Evolutionary conservation across 2,888 invertebrate genomes (phyloP).

Genomic region (Phyllotreta cruciferae): DNA sequence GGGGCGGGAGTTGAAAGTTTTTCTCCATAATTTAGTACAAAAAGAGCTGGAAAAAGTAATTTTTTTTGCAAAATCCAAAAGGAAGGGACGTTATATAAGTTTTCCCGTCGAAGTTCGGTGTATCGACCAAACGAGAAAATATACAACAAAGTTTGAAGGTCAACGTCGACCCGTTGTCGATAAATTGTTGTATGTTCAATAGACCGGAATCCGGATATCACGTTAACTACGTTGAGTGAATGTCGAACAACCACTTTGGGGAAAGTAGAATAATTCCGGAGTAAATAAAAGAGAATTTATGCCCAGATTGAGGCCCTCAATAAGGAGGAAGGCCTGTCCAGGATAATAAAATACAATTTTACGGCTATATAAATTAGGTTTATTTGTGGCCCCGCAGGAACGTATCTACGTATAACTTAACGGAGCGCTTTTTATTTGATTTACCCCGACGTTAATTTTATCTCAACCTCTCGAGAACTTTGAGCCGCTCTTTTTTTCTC

Average conservation of each 20-base stretch:
- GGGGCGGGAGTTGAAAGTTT: neutral
- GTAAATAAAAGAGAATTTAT: conserved; percentile 28
- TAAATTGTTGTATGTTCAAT: conserved; percentile 18
- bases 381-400: conserved; percentile 22
- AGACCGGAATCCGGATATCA: conserved; percentile 15
- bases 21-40: no score
- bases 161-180: neutral
- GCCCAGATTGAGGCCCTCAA: conserved; percentile 25
- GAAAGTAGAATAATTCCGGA: conserved; percentile 21
- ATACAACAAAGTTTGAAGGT: conserved; percentile 7
- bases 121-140: neutral
- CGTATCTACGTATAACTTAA: conserved; percentile 13
- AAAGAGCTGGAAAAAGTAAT: no score
- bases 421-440: conserved; percentile 19
- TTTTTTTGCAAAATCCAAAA: no score
- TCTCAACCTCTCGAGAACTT: no score
- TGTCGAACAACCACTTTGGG: conserved; percentile 26
- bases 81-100: no score
- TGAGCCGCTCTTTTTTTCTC: no score
- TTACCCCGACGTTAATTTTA: neutral
- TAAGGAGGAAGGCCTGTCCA: conserved; percentile 22
- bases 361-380: conserved; percentile 33
- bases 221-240: conserved; percentile 17
- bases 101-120: no score
- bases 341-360: conserved; percentile 31